These are phyloP conservation scores for Pristiophorus japonicus DNA, from an alignment of 2,113 vertebrate genomes.

Conservation along the genomic window DNA sequence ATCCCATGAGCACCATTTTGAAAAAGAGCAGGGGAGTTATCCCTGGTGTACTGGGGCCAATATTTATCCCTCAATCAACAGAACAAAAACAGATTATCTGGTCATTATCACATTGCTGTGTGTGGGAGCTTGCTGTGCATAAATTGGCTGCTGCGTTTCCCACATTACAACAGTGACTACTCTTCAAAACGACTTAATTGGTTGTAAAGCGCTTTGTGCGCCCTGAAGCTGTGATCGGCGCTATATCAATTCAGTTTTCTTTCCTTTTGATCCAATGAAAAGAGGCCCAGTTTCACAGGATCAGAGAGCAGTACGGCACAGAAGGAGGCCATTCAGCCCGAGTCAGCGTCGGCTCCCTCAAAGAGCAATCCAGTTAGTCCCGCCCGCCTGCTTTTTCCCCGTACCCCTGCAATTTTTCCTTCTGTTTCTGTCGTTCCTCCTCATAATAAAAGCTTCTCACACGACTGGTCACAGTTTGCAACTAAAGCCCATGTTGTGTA, in stretches of 20 bases:
- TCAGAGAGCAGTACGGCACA: too few relatives aligned
- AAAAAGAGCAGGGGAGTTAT: background rate
- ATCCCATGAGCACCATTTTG: background rate
- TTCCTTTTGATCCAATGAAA: background rate
- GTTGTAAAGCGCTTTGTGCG: background rate
- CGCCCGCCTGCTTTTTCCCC: too few relatives aligned
- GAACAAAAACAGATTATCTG: too few relatives aligned
- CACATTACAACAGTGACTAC: background rate
- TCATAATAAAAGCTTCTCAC: background rate
- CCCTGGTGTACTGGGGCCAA: background rate
- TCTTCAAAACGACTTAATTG: background rate
- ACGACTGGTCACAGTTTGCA: background rate
- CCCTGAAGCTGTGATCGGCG: background rate
- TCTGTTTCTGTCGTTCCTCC: too few relatives aligned
- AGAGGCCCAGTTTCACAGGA: background rate
- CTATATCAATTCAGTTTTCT: background rate
- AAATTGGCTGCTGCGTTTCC: background rate
- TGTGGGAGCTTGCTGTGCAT: background rate
- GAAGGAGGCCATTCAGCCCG: too few relatives aligned
- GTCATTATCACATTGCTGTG: background rate
- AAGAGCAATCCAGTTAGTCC: too few relatives aligned
- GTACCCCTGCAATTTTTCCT: too few relatives aligned
- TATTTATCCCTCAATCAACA: background rate
- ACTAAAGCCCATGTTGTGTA: background rate
- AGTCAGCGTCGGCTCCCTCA: too few relatives aligned